phyloP scores from a whole-genome alignment of 2,113 vertebrate genomes.

The Paralichthys olivaceus region DNA sequence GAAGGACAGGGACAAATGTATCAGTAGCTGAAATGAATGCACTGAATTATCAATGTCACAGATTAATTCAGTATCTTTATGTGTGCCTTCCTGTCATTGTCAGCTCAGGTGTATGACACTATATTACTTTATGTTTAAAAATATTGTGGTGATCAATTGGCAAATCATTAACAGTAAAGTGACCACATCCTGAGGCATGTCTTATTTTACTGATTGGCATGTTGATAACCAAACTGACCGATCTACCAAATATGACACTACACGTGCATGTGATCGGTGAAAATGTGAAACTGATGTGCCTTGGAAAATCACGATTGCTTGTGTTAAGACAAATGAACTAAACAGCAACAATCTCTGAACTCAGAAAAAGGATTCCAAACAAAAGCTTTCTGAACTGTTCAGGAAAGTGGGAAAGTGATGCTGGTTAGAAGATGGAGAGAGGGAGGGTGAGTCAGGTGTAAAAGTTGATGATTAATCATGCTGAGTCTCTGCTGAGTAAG shows the following conservation, averaged over 20 bases:
- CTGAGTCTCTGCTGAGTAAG: conserved; percentile 5
- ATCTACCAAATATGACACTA: too few species aligned
- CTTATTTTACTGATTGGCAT: too few species aligned
- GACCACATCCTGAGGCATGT: too few species aligned
- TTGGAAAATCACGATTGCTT: too few species aligned
- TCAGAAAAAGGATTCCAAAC: neutral
- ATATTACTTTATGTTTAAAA: too few species aligned
- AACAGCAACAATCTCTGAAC: neutral
- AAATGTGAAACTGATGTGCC: too few species aligned
- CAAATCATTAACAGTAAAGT: too few species aligned
- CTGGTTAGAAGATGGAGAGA: neutral
- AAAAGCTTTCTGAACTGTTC: neutral
- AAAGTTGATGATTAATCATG: neutral
- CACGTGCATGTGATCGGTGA: too few species aligned
- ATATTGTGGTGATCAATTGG: too few species aligned
- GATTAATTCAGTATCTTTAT: neutral
- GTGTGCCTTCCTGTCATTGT: neutral
- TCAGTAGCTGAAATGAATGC: neutral
- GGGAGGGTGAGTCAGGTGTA: neutral
- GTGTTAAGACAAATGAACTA: neutral
- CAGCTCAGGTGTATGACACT: too few species aligned
- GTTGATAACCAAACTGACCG: too few species aligned
- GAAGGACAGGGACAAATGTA: neutral
- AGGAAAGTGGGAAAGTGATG: neutral
- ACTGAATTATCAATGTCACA: conserved; percentile 1